Conservation (phyloP, 2,113 vertebrate genomes). For the Corythoichthys haematopterus region DNA sequence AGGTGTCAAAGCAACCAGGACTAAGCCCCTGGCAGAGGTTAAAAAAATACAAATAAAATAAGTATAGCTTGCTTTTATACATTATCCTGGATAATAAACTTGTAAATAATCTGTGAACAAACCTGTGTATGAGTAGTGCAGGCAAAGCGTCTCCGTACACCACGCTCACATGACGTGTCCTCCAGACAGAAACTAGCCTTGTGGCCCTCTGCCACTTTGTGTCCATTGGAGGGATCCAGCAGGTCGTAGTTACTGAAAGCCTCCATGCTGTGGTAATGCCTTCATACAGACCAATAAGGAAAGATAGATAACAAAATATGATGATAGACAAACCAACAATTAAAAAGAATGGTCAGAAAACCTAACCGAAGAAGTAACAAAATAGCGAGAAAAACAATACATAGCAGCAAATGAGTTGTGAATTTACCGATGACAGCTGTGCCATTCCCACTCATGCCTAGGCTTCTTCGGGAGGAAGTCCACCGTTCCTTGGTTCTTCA, state of each 20-base stretch:
- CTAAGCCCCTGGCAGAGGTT: conserved; percentile 65
- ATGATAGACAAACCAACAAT: neutral
- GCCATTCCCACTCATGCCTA: conserved; percentile 78
- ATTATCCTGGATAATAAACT: neutral
- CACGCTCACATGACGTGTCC: conserved; percentile 75
- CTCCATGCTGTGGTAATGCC: conserved; percentile 81
- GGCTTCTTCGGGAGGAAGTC: conserved; percentile 79
- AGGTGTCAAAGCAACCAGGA: conserved; percentile 78
- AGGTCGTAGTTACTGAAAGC: conserved; percentile 79
- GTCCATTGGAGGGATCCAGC: conserved; percentile 61
- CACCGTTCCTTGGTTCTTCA: conserved; percentile 77
- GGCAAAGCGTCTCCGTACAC: conserved; percentile 70
- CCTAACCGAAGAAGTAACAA: no score
- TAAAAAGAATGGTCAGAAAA: neutral
- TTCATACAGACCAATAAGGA: conserved; percentile 21
- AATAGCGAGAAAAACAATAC: neutral
- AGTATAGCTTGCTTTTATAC: neutral
- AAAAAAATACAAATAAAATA: neutral
- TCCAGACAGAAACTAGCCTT: conserved; percentile 83
- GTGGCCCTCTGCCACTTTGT: conserved; percentile 77
- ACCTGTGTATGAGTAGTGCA: conserved; percentile 82
- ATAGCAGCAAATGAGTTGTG: neutral
- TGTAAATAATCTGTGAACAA: neutral
- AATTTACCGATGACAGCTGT: conserved; percentile 79
- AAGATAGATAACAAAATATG: neutral